These are phyloP conservation scores for Rotaria magnacalcarata DNA, from an alignment of 2,888 invertebrate genomes.

Conservation along the genomic window DNA sequence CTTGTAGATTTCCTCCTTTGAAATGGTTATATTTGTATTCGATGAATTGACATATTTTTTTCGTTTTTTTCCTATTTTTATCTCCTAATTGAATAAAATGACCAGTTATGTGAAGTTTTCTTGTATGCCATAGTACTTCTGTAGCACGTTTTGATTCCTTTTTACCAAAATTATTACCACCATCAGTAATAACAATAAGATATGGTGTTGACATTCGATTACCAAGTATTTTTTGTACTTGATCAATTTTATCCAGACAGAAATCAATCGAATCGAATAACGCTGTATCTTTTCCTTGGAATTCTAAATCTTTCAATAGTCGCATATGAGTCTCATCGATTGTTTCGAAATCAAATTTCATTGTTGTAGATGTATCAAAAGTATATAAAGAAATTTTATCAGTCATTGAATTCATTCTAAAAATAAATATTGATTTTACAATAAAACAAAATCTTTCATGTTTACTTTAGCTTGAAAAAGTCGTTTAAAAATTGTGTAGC, in stretches of 20 bases:
- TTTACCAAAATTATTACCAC: background rate
- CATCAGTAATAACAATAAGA: background rate
- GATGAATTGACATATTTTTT: background rate
- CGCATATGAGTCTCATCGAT: background rate
- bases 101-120: background rate
- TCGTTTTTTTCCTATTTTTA: background rate
- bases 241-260: background rate
- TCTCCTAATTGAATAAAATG: background rate
- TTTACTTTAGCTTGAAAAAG: background rate
- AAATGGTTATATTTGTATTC: background rate
- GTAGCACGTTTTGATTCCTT: background rate
- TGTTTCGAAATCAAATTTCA: background rate
- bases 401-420: background rate
- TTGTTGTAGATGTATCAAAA: background rate
- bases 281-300: background rate
- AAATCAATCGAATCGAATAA: background rate
- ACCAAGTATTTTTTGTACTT: background rate
- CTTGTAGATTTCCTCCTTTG: background rate
- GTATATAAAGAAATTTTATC: background rate
- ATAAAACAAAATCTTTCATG: too few species aligned
- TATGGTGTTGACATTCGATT: background rate
- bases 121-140: background rate
- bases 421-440: background rate
- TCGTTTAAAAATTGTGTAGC: background rate
- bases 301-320: background rate